Base-by-base conservation (phyloP, 2,113 vertebrate genomes). In the Rhadina sibilatrix region DNA sequence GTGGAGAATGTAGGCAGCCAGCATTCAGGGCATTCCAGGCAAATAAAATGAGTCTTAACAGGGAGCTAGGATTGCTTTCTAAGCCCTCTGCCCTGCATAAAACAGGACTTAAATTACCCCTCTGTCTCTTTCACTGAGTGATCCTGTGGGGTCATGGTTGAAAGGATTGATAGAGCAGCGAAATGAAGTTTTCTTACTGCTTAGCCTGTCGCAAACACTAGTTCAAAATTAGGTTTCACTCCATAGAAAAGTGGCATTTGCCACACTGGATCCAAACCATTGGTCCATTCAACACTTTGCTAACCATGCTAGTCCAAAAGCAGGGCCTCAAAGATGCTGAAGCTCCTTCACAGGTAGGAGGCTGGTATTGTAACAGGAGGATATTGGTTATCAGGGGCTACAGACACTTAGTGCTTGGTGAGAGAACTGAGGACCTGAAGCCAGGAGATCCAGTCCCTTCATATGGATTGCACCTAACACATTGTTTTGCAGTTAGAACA, bases 151-250 rank as follows among this genome's bases (percentile, higher is more conserved):
- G 92, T 96, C 94, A 96, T 83, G 88, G 93, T 94, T 97, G 90
- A 97, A 96, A 75, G 80, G 80, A 96, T 91, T 96, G 96, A 97
- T 96, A 94, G 87, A 96, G 89, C 83, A 70, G 56, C 91, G 95
- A 88, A 96, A 95, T 96, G 81, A 97, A 96, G 92, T 96, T 97
- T 97, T 97, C 92, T 94, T 94, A 95, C 92, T 97, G 90, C 64
- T 97, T 94, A 96, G 71, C 71, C 52, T 86, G 88, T 90, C 77
- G 3, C 89, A 95, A 93, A 84, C 57, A 82, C 82, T 81, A 70
- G 77, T 87, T 89, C 71, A 82, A 83, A 95, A 97, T 96, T 87
- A 84, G 89, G 71, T 96, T 94, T 90, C 86, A 57, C 81, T 96
- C 66, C 57, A 65, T 76, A 86, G 95, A 91, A 93, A 83, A 52